A percentile compares a stretch with the other conserved stretches of the same genome.
These are phyloP conservation scores for Augochlora pura DNA, from an alignment of 1,140 invertebrate genomes.

Conservation along the genomic window DNA sequence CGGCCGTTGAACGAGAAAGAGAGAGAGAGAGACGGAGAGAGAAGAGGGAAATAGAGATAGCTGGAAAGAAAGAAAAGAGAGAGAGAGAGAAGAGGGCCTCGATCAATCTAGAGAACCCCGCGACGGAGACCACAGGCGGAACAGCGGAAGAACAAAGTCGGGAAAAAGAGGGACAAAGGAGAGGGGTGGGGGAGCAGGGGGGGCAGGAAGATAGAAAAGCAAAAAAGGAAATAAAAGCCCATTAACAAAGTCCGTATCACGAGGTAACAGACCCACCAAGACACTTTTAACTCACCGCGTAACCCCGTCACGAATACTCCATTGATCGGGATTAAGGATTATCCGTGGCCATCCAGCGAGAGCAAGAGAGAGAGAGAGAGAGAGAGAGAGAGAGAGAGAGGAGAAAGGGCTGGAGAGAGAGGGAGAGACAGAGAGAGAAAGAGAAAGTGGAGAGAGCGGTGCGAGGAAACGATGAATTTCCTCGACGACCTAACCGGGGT, in stretches of 20 bases:
- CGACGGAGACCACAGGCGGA: background rate
- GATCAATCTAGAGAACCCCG: background rate
- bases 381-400: background rate
- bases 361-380: background rate
- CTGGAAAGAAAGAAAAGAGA: background rate
- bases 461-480: slow-evolving; percentile 73
- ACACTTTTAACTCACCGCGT: slow-evolving; percentile 45
- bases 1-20: too few relatives aligned
- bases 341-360: slow-evolving; percentile 37
- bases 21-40: too few relatives aligned
- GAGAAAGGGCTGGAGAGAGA: background rate
- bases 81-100: background rate
- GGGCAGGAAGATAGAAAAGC: too few relatives aligned
- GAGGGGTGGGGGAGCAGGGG: background rate
- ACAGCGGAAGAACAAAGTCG: too few relatives aligned
- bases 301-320: slow-evolving; percentile 40
- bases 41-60: too few relatives aligned
- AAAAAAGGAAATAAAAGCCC: slow-evolving; percentile 7
- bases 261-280: slow-evolving; percentile 43
- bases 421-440: background rate
- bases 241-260: slow-evolving; percentile 47
- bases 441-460: slow-evolving; percentile 19
- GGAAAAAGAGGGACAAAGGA: background rate
- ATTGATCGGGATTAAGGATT: slow-evolving; percentile 56
- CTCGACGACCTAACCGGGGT: slow-evolving; percentile 62